Evolutionary conservation across 2,888 invertebrate species (phyloP).

Genomic region (Strigamia crassipes): DNA sequence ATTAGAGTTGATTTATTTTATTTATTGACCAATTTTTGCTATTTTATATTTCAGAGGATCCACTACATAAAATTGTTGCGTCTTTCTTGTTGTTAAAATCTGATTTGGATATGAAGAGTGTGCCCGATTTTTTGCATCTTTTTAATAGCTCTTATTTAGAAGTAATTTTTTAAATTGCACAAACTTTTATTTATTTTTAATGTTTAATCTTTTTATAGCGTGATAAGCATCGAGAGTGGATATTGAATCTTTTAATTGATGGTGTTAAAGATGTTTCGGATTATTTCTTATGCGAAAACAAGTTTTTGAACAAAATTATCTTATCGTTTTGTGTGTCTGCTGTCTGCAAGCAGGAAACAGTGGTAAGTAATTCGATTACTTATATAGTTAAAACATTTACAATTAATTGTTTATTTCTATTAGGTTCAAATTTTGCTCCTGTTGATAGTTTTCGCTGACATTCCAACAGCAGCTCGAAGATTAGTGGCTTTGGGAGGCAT

Average conservation of each 20-base stretch:
- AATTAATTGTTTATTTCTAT: background rate
- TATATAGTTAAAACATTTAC: background rate
- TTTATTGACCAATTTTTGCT: background rate
- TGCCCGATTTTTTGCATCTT: background rate
- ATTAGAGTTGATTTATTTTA: background rate
- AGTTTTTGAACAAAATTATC: background rate
- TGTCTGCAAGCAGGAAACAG: background rate
- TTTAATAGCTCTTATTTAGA: background rate
- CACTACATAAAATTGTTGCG: background rate
- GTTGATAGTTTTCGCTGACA: background rate
- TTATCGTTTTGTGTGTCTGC: background rate
- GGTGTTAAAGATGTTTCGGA: background rate
- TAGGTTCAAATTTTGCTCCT: background rate
- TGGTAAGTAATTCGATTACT: background rate
- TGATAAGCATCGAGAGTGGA: background rate
- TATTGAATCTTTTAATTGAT: slow-evolving; percentile 7
- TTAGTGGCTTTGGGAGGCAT: background rate
- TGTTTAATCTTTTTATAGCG: background rate
- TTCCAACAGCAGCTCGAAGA: background rate
- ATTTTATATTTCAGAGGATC: background rate
- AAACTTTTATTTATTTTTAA: background rate
- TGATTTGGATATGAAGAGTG: background rate
- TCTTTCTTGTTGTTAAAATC: background rate
- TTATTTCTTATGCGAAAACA: background rate
- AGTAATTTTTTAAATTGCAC: background rate